These are phyloP conservation scores for Antechinus stuartii DNA, from an alignment of 2,113 vertebrate genomes.

Conservation along the genomic window DNA sequence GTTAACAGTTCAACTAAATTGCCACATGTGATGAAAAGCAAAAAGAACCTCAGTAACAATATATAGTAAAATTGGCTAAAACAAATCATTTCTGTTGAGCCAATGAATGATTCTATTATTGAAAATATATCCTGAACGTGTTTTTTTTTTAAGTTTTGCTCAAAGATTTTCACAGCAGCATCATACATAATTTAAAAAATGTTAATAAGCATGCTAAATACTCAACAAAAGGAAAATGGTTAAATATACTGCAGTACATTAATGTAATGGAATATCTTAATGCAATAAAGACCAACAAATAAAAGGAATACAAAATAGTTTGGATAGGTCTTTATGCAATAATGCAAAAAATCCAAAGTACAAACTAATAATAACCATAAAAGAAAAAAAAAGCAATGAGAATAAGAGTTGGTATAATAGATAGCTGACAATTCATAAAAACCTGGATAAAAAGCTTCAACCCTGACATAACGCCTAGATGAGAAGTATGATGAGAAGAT, in stretches of 20 bases:
- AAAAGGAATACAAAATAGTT: neutral
- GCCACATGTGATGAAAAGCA: neutral
- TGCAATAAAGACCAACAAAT: neutral
- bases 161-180: neutral
- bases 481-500: neutral
- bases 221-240: neutral
- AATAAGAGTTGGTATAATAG: neutral
- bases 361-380: neutral
- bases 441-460: neutral
- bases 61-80: neutral
- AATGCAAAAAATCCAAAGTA: neutral
- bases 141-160: neutral
- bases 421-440: neutral
- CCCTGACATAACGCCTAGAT: neutral
- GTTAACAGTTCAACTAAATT: neutral
- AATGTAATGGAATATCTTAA: neutral
- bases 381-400: neutral
- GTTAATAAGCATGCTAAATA: neutral
- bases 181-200: neutral
- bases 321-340: neutral
- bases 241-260: neutral
- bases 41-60: neutral
- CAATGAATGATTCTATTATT: neutral
- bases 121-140: neutral
- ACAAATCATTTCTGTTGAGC: neutral